These are phyloP conservation scores for Drosophila maculinotata DNA, from an alignment of 2,888 invertebrate species.

Conservation along the genomic window DNA sequence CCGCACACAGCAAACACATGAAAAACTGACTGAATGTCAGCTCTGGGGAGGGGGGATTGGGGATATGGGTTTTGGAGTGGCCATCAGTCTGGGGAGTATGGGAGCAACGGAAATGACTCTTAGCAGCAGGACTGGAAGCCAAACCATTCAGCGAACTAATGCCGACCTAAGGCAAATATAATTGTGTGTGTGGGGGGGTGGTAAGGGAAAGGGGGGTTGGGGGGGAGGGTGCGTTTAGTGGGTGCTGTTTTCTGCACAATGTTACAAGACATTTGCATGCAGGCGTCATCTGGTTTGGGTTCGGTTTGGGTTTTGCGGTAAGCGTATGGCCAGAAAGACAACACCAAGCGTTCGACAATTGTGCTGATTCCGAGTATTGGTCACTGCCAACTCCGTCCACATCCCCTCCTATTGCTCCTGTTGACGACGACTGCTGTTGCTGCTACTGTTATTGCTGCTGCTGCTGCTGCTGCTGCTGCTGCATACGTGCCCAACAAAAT, in stretches of 20 bases:
- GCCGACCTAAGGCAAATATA: constrained; percentile 80
- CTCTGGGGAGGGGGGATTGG: constrained; percentile 29
- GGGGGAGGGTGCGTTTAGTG: not conserved
- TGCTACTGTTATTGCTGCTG: constrained; percentile 17
- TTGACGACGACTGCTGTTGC: constrained; percentile 17
- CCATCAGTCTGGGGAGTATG: too few species aligned
- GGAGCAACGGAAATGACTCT: constrained; percentile 77
- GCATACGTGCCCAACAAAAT: constrained; percentile 81
- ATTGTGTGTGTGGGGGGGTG: constrained; percentile 62
- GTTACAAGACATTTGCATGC: constrained; percentile 78
- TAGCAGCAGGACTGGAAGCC: constrained; percentile 65
- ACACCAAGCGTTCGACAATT: constrained; percentile 68
- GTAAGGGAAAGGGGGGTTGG: not conserved
- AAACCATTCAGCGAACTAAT: constrained; percentile 73
- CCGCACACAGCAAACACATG: constrained; percentile 68
- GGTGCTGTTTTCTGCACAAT: constrained; percentile 55
- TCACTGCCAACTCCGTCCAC: constrained; percentile 4
- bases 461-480: constrained; percentile 29
- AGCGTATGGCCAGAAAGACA: constrained; percentile 66
- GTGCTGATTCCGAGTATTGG: constrained; percentile 70
- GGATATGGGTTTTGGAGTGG: not conserved
- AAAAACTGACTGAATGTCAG: constrained; percentile 60
- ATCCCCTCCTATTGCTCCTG: constrained; percentile 15
- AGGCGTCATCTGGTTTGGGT: constrained; percentile 70
- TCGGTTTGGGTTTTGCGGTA: constrained; percentile 63